phyloP scores from a whole-genome alignment of 2,113 vertebrate species.

The Rafetus swinhoei region DNA sequence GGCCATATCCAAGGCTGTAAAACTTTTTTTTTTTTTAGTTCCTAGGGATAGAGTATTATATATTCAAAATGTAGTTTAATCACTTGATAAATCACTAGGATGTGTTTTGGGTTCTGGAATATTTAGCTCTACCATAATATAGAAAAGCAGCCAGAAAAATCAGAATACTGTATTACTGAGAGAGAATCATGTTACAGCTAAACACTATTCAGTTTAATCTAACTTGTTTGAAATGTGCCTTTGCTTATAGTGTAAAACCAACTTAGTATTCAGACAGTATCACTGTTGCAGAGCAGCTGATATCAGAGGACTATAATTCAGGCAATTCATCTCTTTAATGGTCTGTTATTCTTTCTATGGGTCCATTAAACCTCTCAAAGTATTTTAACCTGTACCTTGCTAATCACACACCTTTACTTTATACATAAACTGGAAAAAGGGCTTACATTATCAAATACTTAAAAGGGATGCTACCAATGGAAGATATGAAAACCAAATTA shows the following conservation, averaged over 20 bases:
- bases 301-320: neutral
- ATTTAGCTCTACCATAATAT: neutral
- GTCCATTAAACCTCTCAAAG: conserved; percentile 51
- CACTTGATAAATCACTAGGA: conserved; percentile 24
- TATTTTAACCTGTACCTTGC: conserved; percentile 42
- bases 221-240: neutral
- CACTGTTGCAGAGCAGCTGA: neutral
- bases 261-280: neutral
- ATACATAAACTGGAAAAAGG: conserved; percentile 22
- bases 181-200: conserved; percentile 3
- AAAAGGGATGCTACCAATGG: neutral
- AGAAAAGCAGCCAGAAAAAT: neutral
- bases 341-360: conserved; percentile 15
- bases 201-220: conserved; percentile 7
- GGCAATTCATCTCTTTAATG: neutral
- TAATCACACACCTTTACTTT: neutral
- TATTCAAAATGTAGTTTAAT: conserved; percentile 18
- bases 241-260: neutral
- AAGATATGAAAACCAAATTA: neutral
- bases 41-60: neutral
- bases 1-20: conserved; percentile 1
- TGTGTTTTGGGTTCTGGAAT: neutral
- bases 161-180: neutral
- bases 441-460: neutral
- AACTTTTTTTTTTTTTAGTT: conserved; percentile 12